These are phyloP conservation scores for Aphidoletes aphidimyza DNA, from an alignment of 2,888 invertebrate genomes.

Conservation along the genomic window DNA sequence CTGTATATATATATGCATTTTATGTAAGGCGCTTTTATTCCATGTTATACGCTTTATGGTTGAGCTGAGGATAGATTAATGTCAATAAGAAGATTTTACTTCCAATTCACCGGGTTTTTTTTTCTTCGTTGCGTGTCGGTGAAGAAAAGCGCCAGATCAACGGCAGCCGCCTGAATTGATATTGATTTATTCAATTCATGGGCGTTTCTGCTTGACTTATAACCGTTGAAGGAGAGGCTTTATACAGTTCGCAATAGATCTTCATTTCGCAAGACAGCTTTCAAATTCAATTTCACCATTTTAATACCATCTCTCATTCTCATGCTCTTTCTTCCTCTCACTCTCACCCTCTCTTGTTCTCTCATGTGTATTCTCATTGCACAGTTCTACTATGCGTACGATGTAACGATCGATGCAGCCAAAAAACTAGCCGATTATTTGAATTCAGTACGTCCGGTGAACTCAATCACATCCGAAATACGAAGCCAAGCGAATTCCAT, in stretches of 20 bases:
- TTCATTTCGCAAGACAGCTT: background rate
- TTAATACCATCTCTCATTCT: background rate
- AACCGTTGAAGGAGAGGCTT: background rate
- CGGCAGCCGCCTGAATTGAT: background rate
- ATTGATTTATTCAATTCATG: background rate
- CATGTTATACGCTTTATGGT: constrained; percentile 18
- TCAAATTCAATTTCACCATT: constrained; percentile 40
- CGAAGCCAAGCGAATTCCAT: constrained; percentile 64
- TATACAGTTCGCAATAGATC: background rate
- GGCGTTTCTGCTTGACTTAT: constrained; percentile 19
- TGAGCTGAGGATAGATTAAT: constrained; percentile 9
- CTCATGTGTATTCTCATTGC: background rate
- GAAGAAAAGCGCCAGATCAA: background rate
- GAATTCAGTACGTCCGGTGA: constrained; percentile 61
- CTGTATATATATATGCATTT: background rate
- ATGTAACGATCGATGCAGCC: constrained; percentile 65
- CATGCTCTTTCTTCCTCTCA: background rate
- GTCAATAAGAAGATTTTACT: constrained; percentile 34
- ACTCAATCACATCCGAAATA: constrained; percentile 62
- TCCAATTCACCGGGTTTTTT: background rate
- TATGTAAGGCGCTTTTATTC: background rate
- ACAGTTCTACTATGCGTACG: constrained; percentile 65
- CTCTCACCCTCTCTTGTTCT: background rate
- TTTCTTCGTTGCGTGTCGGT: background rate
- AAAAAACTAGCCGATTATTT: constrained; percentile 65